phyloP scores from a whole-genome alignment of 2,113 vertebrate species.

The Phoxinus phoxinus region DNA sequence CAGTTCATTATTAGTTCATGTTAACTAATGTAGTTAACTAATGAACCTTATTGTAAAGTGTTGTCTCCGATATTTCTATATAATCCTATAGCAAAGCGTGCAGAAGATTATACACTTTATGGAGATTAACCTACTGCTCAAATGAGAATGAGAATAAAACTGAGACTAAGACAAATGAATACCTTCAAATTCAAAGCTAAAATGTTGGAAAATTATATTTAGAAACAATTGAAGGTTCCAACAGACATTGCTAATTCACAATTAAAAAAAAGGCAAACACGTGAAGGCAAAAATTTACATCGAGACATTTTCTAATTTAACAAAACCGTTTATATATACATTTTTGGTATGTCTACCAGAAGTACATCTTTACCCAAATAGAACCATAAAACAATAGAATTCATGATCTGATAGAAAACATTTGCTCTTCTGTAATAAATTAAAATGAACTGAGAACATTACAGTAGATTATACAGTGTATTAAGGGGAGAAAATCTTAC shows the following conservation, averaged over 20 bases:
- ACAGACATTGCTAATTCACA: neutral
- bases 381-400: conserved; percentile 6
- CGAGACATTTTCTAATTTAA: neutral
- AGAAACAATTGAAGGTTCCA: neutral
- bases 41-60: no score
- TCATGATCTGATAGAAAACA: neutral
- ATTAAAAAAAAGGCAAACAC: neutral
- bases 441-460: neutral
- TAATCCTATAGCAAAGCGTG: neutral
- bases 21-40: no score
- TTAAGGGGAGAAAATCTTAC: neutral
- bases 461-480: neutral
- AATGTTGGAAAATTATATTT: neutral
- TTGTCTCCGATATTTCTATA: neutral
- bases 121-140: neutral
- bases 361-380: neutral
- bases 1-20: no score
- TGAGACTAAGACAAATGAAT: neutral
- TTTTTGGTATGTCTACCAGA: neutral
- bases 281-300: neutral
- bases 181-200: neutral
- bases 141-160: neutral
- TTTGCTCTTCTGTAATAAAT: neutral
- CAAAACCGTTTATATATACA: neutral
- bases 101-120: neutral